Evolutionary conservation across 2,797 vertebrate genomes (phyloP).

Genomic region (Nannoperca obscura): DNA sequence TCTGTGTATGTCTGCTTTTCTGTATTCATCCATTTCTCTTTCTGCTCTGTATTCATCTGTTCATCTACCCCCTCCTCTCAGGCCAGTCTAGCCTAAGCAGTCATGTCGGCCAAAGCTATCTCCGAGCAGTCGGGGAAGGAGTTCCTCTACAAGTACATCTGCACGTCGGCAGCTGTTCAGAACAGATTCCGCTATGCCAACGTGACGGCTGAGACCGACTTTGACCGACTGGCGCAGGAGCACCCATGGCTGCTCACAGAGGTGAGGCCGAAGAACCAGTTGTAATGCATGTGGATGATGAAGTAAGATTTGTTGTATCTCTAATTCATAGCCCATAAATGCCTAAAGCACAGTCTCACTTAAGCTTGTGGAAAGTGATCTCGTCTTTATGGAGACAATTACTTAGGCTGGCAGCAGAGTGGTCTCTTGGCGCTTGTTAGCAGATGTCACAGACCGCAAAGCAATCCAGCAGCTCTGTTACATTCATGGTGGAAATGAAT

Average conservation of each 20-base stretch:
- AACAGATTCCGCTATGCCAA: constrained; percentile 94
- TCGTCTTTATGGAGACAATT: constrained; percentile 57
- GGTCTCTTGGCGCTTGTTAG: constrained; percentile 67
- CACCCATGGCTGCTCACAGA: constrained; percentile 95
- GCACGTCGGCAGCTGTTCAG: constrained; percentile 92
- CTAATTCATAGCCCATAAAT: constrained; percentile 25
- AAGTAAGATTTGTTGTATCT: constrained; percentile 3
- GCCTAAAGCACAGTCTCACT: not conserved
- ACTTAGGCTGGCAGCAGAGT: constrained; percentile 59
- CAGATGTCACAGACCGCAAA: constrained; percentile 37
- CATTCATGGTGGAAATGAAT: constrained; percentile 7
- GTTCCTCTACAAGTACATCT: constrained; percentile 95
- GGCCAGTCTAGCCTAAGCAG: constrained; percentile 52
- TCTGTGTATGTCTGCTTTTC: not conserved
- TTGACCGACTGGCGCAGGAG: constrained; percentile 87
- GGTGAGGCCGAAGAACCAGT: constrained; percentile 80
- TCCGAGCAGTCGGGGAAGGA: constrained; percentile 94
- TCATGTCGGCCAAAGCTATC: constrained; percentile 89
- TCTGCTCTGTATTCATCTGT: constrained; percentile 1
- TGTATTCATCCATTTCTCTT: not conserved
- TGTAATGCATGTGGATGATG: not conserved
- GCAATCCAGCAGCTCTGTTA: constrained; percentile 28
- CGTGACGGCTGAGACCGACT: constrained; percentile 82
- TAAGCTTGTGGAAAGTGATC: constrained; percentile 29
- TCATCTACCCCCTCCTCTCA: constrained; percentile 7